A percentile compares a stretch with the other conserved stretches of the same genome.
Evolutionary conservation across 2,888 invertebrate species (phyloP).

Genomic region (Drosophila demipolita): DNA sequence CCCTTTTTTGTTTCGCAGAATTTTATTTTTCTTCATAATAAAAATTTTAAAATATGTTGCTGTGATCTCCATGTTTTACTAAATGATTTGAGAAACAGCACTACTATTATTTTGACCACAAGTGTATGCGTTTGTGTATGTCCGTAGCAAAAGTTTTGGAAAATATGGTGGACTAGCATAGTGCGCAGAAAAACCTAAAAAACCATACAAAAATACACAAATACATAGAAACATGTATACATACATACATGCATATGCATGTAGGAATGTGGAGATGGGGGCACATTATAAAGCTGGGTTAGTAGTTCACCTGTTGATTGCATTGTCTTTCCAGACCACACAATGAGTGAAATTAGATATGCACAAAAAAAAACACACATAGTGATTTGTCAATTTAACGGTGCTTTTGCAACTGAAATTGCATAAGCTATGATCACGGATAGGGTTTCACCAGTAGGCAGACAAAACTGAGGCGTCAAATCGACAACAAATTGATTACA

Average conservation of each 20-base stretch:
- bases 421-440: conserved; percentile 33
- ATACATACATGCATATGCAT: neutral
- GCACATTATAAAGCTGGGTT: conserved; percentile 55
- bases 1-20: too few species aligned
- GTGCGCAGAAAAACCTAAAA: neutral
- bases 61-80: too few species aligned
- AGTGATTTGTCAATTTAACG: conserved; percentile 39
- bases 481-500: too few species aligned
- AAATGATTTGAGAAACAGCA: neutral
- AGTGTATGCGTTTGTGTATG: neutral
- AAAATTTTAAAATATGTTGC: too few species aligned
- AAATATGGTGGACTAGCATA: neutral
- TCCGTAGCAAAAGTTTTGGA: neutral
- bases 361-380: conserved; percentile 6
- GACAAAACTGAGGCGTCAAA: too few species aligned
- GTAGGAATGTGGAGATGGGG: neutral
- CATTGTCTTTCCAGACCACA: conserved; percentile 40
- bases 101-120: neutral
- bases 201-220: neutral
- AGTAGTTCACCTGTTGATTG: conserved; percentile 61
- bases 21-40: too few species aligned
- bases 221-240: neutral
- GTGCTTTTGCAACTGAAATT: conserved; percentile 49
- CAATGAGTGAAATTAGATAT: conserved; percentile 57
- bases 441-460: neutral